A percentile compares a stretch with the other conserved stretches of the same genome.
Evolutionary conservation across 1,140 invertebrate species (phyloP).

Genomic region (Oryzaephilus surinamensis): DNA sequence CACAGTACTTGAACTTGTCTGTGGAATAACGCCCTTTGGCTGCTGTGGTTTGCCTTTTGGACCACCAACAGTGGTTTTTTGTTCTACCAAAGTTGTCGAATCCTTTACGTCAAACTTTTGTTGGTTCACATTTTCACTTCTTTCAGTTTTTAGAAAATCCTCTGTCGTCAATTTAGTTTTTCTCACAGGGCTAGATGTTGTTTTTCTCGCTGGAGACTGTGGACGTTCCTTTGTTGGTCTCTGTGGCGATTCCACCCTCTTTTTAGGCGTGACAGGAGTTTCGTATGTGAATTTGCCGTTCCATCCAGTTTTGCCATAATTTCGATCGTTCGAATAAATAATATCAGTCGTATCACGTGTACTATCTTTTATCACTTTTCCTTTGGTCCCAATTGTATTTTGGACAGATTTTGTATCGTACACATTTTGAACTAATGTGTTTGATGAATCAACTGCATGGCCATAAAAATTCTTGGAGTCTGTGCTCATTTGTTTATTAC

Average conservation of each 20-base stretch:
- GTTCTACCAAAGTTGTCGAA: neutral
- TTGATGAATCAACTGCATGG: constrained; percentile 20
- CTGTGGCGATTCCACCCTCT: neutral
- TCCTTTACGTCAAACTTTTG: constrained; percentile 7
- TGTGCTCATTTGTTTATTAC: constrained; percentile 18
- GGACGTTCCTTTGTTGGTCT: neutral
- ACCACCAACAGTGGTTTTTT: neutral
- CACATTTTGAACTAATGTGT: constrained; percentile 23
- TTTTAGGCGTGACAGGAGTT: constrained; percentile 10
- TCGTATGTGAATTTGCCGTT: constrained; percentile 31
- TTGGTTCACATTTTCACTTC: constrained; percentile 17
- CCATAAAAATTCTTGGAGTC: constrained; percentile 30
- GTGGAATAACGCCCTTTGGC: neutral
- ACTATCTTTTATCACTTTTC: constrained; percentile 24
- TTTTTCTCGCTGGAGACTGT: neutral
- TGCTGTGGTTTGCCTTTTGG: neutral
- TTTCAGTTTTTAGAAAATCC: constrained; percentile 19
- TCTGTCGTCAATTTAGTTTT: constrained; percentile 4
- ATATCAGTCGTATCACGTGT: constrained; percentile 24
- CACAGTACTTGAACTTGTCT: constrained; percentile 15
- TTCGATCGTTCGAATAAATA: constrained; percentile 30
- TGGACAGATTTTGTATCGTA: constrained; percentile 29
- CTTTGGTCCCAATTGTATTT: constrained; percentile 28
- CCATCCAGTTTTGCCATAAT: constrained; percentile 32
- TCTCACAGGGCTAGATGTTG: neutral